A percentile compares a stretch with the other conserved stretches of the same genome.
These are phyloP conservation scores for Pseudachorutes palmiensis DNA, from an alignment of 1,140 invertebrate species.

Conservation along the genomic window DNA sequence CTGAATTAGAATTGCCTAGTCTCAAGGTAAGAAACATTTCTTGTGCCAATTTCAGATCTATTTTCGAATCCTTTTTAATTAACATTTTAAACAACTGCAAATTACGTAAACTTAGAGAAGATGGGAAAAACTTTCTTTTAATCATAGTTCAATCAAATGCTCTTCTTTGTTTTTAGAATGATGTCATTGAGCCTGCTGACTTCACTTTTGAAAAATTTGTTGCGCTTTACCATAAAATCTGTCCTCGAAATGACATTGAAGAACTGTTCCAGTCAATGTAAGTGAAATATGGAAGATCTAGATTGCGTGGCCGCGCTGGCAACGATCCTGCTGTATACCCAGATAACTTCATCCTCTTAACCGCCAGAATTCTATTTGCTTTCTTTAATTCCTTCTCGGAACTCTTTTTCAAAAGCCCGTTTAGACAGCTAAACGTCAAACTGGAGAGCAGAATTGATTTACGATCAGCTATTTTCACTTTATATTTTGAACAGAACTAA, in stretches of 20 bases:
- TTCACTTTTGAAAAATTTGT: constrained; percentile 99
- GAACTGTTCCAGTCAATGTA: constrained; percentile 95
- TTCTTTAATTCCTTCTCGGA: background rate
- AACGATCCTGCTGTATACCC: too few species aligned
- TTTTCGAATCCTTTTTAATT: background rate
- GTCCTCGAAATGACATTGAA: constrained; percentile 97
- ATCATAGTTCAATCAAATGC: too few species aligned
- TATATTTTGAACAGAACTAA: constrained; percentile 59
- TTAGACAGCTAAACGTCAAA: background rate
- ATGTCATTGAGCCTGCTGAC: constrained; percentile 84
- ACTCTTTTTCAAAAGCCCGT: background rate
- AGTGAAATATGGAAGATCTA: constrained; percentile 45
- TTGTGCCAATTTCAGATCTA: background rate
- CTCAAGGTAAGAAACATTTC: constrained; percentile 85
- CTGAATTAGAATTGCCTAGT: constrained; percentile 84
- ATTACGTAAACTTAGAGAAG: too few species aligned
- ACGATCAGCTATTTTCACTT: background rate
- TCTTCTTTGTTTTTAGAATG: constrained; percentile 53
- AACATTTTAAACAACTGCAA: too few species aligned
- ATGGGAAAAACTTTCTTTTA: too few species aligned
- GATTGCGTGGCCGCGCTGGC: too few species aligned
- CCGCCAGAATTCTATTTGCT: background rate
- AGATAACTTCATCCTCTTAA: too few species aligned
- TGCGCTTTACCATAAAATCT: constrained; percentile 96
- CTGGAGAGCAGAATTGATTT: background rate